Evolutionary conservation across 2,888 invertebrate species (phyloP), one percentile per base, ranked within the genome.

Genomic region (Apamea sordens): DNA sequence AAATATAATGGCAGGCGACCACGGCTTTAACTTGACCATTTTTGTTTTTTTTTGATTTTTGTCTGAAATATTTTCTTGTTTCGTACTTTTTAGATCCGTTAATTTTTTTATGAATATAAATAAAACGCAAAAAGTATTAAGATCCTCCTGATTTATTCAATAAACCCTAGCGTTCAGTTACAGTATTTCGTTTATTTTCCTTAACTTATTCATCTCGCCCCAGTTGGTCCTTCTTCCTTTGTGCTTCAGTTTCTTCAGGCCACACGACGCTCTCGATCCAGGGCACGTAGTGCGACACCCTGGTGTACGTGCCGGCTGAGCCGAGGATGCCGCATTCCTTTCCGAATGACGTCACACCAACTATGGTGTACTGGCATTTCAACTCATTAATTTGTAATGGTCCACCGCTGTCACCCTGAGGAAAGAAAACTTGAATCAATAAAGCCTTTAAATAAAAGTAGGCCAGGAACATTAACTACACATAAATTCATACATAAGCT

Each of bases 281-380:
- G 11, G 97, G 92, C 2, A 97, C 88, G 87, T 97, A 98, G 69
- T 95, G 71, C 6, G 95, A 95, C 0, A 98, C 97, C 67, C 97
- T 94, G 0, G 97, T 97, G 89, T 97, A 98, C n/a, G 98, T 94
- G 2, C 97, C 97, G 0, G 96, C 97, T 80, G 91, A 92, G 24
- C 85, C 93, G 73, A 87, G 88, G 8, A 75, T 73, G 11, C 96
- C 95, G 86, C 97, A 97, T 36, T 93, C 81, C 84, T 92, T 92
- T 73, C 97, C 95, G 86, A 24, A 56, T 56, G 56, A 56, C 24
- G 56, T 56, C 24, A 56, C 56, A 24, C 24, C 56, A 56, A 56
- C 88, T 96, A 92, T 56, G 97, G 15, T 93, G 85, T 96, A 97
- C 93, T 97, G 94, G 78, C 97, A 98, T 56, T 83, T 82, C 5